phyloP scores from a whole-genome alignment of 2,888 invertebrate genomes.

The Empis livida region DNA sequence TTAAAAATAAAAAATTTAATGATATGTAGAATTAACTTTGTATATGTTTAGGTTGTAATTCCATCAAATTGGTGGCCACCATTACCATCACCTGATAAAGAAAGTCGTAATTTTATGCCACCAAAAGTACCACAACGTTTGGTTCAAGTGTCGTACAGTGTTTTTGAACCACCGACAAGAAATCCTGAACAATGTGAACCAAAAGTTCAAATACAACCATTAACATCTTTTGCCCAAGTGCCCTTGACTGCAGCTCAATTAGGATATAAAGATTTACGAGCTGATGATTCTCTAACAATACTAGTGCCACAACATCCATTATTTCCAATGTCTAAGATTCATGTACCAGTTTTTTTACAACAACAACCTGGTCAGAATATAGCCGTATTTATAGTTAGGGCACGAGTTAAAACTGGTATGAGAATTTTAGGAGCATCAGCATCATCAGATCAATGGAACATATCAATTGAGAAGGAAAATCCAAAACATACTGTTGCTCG shows the following conservation, averaged over 20 bases:
- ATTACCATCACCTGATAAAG: constrained; percentile 48
- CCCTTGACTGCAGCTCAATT: constrained; percentile 65
- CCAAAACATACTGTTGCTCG: constrained; percentile 78
- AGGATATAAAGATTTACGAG: constrained; percentile 70
- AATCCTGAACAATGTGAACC: constrained; percentile 60
- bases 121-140: constrained; percentile 56
- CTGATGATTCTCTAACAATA: constrained; percentile 72
- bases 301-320: constrained; percentile 78
- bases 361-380: constrained; percentile 53
- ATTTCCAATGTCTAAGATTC: constrained; percentile 78
- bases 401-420: constrained; percentile 79
- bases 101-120: constrained; percentile 41
- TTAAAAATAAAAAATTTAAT: constrained; percentile 1
- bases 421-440: constrained; percentile 72
- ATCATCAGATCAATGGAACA: constrained; percentile 68
- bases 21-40: constrained; percentile 3
- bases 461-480: constrained; percentile 68
- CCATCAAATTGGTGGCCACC: constrained; percentile 89
- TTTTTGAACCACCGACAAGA: constrained; percentile 65
- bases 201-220: constrained; percentile 55
- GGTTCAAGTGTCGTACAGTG: constrained; percentile 75
- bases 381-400: constrained; percentile 77
- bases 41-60: constrained; percentile 46
- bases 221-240: constrained; percentile 49
- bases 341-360: constrained; percentile 79